These are phyloP conservation scores for Cladorhizidae sp. DNA, from an alignment of 37 sponge, comb jelly and placozoan species.

Conservation along the genomic window DNA sequence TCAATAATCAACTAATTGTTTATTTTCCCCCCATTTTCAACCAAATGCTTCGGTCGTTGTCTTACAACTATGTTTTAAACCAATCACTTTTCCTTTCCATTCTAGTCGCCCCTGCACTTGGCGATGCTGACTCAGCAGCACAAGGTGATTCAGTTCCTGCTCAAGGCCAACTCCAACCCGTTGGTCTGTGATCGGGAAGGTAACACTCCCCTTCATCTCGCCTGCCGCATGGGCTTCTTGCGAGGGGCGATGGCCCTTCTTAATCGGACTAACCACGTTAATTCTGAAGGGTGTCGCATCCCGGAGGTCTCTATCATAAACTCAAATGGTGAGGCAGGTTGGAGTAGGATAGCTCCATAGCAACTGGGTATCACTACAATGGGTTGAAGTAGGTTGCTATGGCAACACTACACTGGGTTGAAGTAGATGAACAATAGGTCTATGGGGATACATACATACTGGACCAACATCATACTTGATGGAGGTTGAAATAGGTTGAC, in stretches of 20 bases:
- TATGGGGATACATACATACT: too few species aligned
- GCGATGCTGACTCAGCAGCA: conserved; percentile 84
- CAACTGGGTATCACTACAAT: too few species aligned
- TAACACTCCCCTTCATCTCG: conserved; percentile 86
- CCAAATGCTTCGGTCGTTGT: too few species aligned
- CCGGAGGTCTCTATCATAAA: conserved; percentile 71
- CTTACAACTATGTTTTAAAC: background rate
- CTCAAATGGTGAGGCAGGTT: conserved; percentile 44
- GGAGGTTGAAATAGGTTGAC: too few species aligned
- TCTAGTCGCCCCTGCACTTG: conserved; percentile 85
- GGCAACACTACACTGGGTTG: too few species aligned
- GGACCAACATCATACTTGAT: too few species aligned
- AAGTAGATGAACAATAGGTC: too few species aligned
- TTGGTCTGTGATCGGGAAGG: conserved; percentile 82
- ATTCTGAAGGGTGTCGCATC: conserved; percentile 58
- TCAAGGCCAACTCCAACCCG: conserved; percentile 75
- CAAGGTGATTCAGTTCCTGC: conserved; percentile 72
- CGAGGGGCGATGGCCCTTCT: conserved; percentile 54
- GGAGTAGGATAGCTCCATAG: background rate
- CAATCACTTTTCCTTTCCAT: background rate
- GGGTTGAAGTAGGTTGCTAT: too few species aligned
- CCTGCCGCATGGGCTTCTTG: conserved; percentile 73
- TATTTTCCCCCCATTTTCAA: too few species aligned
- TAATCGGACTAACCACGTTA: conserved; percentile 53
- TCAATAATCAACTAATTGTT: too few species aligned